Evolutionary conservation across 2,113 vertebrate species (phyloP), one percentile per base, ranked within the genome.

Genomic region (Martes martes): DNA sequence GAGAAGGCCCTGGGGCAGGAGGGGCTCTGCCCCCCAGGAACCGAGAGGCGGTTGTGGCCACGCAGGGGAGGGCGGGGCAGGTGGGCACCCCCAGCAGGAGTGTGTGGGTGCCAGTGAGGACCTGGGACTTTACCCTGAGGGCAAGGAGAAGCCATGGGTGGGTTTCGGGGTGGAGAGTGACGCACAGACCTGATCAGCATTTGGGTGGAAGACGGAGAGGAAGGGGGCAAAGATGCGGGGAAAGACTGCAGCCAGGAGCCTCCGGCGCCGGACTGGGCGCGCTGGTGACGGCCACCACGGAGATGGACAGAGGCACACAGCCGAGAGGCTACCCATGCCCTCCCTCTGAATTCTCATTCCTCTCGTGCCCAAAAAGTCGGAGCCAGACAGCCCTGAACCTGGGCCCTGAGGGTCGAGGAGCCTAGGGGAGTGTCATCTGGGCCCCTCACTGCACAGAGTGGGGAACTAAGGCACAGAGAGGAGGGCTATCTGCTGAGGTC

Each of bases 221-320:
- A 59, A 69, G n/a, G 24, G 1, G 2, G 18, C 31, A n/a, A 13
- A 14, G 63, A 23, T 3, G 6, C 24, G 26, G 14, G 26, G 23
- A 55, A 16, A 45, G 8, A 45, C 14, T 6, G 39, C 11, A 24
- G 24, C 52, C 52, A n/a, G 42, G 31, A 16, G 9, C 73, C 4
- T 0, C 5, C 42, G 3, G 24, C 36, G 6, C 26, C 21, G 31
- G 19, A 21, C 61, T 10, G 2, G 31, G 26, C 2, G 9, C 6
- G 24, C 5, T 8, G 52, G 2, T 18, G 4, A 26, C 6, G 0
- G 28, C 69, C 42, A 18, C 31, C 7, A 7, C 14, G 0, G 15
- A 67, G 63, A 65, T 15, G 28, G 14, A 1, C 0, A 13, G 23
- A 57, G 24, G 16, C 0, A 6, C 2, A 0, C 0, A 23, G 31